Base-by-base conservation (phyloP, 2,888 invertebrate species). In the Zele albiditarsus region DNA sequence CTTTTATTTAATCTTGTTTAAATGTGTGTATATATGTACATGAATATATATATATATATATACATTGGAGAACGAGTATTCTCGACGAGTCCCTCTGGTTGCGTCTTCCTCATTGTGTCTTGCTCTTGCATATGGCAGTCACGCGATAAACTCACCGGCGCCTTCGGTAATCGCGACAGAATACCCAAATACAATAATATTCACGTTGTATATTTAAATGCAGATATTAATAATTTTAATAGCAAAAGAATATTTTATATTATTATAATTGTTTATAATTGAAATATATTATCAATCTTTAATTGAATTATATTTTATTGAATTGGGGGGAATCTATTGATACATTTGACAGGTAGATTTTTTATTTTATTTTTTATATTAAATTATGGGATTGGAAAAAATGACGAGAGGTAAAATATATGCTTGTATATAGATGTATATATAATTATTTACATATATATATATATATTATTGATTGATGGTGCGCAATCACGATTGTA, bases 51-150 rank as follows among this genome's bases (percentile, higher is more conserved):
- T 53, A 53, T 53, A 53, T n/a, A 53, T n/a, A 53, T n/a, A 31
- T 27, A 31, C 33, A 33, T 33, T 63, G 63, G 12, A 63, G 63
- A 63, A 63, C 63, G 33, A 63, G 63, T 63, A 31, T 63, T 63
- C 31, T n/a, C 33, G 8, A 31, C 31, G 63, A 63, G 63, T 33
- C 63, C 14, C 62, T 62, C 33, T 53, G 53, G 53, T 20, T 53
- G 53, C n/a, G 53, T 53, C 74, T 74, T 74, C 74, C 74, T 69
- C 74, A 62, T 38, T 70, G 49, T 63, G 65, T 74, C 74, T 74
- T 65, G 57, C 74, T 68, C 53, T 49, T 49, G 46, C 68, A 69
- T 69, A 53, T 53, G 53, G 31, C 20, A 38, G 63, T 63, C 63
- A 63, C 63, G 63, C 63, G 63, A 63, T 63, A 49, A 62, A 62